These are phyloP conservation scores for Xanthia togata DNA, from an alignment of 2,888 invertebrate species.

Conservation along the genomic window DNA sequence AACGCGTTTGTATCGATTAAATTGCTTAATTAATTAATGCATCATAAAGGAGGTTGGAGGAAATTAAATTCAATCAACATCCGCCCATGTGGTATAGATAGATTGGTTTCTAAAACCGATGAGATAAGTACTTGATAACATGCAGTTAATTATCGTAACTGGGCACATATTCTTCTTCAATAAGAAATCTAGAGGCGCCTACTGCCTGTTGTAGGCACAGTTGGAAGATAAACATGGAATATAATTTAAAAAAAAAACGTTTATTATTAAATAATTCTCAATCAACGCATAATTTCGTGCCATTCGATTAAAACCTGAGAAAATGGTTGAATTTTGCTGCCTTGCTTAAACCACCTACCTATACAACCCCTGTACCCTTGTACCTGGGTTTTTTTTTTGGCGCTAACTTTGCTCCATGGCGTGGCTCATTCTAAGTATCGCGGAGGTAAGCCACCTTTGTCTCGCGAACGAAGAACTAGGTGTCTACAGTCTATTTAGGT, in stretches of 20 bases:
- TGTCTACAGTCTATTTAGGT: not conserved
- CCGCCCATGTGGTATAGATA: slow-evolving; percentile 28
- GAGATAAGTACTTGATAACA: slow-evolving; percentile 28
- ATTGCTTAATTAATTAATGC: slow-evolving; percentile 22
- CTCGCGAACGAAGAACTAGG: not conserved
- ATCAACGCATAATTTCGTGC: not conserved
- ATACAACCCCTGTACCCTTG: too few relatives aligned
- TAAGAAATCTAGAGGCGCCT: not conserved
- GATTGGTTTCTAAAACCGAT: slow-evolving; percentile 38
- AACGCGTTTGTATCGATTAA: slow-evolving; percentile 20
- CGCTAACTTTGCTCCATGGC: not conserved
- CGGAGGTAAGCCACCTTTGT: not conserved
- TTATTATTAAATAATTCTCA: not conserved
- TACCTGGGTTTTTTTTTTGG: not conserved
- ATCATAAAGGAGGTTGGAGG: slow-evolving; percentile 24
- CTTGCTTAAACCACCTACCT: not conserved
- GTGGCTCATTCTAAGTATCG: not conserved
- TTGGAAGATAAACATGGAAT: not conserved
- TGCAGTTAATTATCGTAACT: too few relatives aligned
- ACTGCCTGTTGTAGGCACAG: not conserved
- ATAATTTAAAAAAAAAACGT: not conserved
- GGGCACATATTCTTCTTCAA: too few relatives aligned
- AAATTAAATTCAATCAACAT: slow-evolving; percentile 38
- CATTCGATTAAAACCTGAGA: not conserved
- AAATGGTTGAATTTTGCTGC: not conserved